Conservation (phyloP, 1,140 invertebrate species). For the Drosophila mojavensis region DNA sequence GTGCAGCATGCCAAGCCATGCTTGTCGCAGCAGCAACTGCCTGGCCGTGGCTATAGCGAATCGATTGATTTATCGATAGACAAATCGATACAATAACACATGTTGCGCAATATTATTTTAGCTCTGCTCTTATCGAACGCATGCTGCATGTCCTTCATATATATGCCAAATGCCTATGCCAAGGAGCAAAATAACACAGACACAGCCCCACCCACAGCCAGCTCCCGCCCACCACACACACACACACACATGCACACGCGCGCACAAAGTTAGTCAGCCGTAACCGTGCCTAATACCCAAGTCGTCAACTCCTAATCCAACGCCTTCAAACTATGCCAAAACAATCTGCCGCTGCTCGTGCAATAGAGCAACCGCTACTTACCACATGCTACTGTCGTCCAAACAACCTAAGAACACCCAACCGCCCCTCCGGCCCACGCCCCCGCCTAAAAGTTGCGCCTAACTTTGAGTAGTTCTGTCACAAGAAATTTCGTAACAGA, state of each 20-base stretch:
- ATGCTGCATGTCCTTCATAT: conserved; percentile 63
- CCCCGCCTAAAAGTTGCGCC: conserved; percentile 2
- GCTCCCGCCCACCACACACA: background rate
- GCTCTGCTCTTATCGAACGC: conserved; percentile 46
- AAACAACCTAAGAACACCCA: background rate
- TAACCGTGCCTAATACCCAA: conserved; percentile 14
- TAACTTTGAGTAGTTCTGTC: conserved; percentile 44
- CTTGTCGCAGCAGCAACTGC: conserved; percentile 4
- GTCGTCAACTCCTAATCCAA: conserved; percentile 14
- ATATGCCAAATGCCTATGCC: conserved; percentile 5
- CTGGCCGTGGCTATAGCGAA: conserved; percentile 26
- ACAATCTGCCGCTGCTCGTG: conserved; percentile 10
- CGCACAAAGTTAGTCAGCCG: conserved; percentile 33
- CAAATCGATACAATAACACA: conserved; percentile 29
- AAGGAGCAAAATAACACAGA: conserved; percentile 9
- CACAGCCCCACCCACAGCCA: background rate
- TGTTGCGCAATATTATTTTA: conserved; percentile 30
- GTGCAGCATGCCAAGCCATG: conserved; percentile 32
- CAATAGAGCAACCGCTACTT: background rate
- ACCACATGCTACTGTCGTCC: background rate
- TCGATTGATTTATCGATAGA: conserved; percentile 33
- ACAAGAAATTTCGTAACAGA: conserved; percentile 17
- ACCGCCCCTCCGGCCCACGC: background rate
- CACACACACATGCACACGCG: conserved; percentile 12
- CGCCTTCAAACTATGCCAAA: conserved; percentile 7